Evolutionary conservation across 2,797 vertebrate genomes (phyloP).

Genomic region (Paedocypris micromegethes): DNA sequence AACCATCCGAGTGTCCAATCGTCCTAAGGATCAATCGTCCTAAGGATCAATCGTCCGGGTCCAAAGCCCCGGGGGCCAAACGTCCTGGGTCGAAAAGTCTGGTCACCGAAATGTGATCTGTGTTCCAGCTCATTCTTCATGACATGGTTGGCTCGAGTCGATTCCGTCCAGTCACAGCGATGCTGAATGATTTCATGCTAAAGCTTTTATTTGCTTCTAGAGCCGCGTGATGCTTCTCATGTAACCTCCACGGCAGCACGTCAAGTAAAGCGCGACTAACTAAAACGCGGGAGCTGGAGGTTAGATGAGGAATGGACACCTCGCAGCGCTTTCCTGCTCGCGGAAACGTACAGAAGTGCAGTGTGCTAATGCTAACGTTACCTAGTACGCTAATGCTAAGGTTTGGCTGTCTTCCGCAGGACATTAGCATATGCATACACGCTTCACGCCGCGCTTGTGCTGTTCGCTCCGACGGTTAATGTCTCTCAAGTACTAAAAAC

Average conservation of each 20-base stretch:
- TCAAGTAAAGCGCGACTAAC: not conserved
- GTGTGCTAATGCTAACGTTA: too few relatives aligned
- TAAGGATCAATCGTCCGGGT: too few relatives aligned
- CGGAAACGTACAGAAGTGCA: too few relatives aligned
- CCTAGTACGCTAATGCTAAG: slow-evolving; percentile 9
- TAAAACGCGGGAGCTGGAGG: slow-evolving; percentile 53
- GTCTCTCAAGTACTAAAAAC: slow-evolving; percentile 43
- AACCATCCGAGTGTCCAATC: too few relatives aligned
- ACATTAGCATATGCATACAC: slow-evolving; percentile 65
- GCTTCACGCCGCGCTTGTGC: slow-evolving; percentile 68
- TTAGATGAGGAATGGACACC: slow-evolving; percentile 52
- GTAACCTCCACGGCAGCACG: slow-evolving; percentile 31
- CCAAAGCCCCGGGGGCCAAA: too few relatives aligned
- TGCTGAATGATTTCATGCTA: slow-evolving; percentile 31
- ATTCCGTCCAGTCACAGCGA: too few relatives aligned
- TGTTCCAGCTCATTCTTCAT: slow-evolving; percentile 4
- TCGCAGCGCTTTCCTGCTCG: slow-evolving; percentile 52
- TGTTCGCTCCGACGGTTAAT: slow-evolving; percentile 54
- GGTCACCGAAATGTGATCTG: slow-evolving; percentile 4
- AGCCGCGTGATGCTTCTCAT: slow-evolving; percentile 56
- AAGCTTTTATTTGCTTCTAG: slow-evolving; percentile 57
- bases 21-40: too few relatives aligned
- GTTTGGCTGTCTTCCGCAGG: slow-evolving; percentile 61
- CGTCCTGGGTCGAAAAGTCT: too few relatives aligned
- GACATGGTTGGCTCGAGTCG: not conserved